These are phyloP conservation scores for human (Homo sapiens) DNA, from an alignment of 2,113 vertebrate genomes.

Conservation along the genomic window DNA sequence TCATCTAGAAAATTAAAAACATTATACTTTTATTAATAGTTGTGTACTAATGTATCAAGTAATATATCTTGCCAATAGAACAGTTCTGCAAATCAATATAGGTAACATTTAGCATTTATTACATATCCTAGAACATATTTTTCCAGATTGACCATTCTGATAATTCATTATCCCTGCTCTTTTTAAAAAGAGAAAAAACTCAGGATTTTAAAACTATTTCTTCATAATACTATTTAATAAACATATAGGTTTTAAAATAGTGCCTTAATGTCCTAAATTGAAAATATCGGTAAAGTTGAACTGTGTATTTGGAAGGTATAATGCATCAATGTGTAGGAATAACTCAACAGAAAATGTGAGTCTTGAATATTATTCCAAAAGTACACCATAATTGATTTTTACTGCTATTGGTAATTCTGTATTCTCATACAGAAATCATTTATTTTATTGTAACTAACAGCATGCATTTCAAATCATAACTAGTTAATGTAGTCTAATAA, in stretches of 20 bases:
- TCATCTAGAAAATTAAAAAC: background rate
- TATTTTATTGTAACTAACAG: background rate
- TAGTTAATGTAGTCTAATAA: background rate
- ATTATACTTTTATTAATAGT: background rate
- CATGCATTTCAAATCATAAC: background rate
- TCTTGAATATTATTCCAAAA: background rate
- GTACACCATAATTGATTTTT: background rate
- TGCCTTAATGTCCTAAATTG: background rate
- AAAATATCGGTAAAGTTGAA: background rate
- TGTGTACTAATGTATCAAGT: background rate
- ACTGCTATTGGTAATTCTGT: background rate
- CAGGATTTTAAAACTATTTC: background rate
- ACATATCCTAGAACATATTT: background rate
- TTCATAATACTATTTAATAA: background rate
- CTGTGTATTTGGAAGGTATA: background rate
- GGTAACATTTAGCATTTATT: background rate
- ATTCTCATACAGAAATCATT: background rate
- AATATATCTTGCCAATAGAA: background rate
- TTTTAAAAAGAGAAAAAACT: background rate
- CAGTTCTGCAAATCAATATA: background rate
- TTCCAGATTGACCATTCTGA: background rate
- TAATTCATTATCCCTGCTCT: background rate
- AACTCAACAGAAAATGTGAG: background rate
- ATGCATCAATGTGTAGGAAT: background rate
- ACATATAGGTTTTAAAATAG: background rate